Evolutionary conservation across 2,888 invertebrate species (phyloP), one percentile per base, ranked within the genome.

Genomic region (Drosophila demipolita): DNA sequence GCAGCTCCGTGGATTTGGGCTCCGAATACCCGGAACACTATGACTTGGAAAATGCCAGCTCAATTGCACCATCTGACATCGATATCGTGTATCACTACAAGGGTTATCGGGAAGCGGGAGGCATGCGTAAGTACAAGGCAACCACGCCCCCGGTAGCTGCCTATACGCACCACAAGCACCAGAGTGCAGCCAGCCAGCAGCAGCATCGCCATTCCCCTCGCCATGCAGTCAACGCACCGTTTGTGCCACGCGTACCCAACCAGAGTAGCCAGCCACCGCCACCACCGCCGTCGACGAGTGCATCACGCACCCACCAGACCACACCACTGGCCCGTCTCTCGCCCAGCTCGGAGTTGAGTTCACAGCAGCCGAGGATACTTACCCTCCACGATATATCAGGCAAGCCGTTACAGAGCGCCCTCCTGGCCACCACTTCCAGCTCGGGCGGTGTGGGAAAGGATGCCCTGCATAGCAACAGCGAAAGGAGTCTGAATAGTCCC

Each of bases 11-110:
- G 60, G 97, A 97, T 89, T 94, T 97, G 83, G 95, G 95, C 89
- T 96, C 96, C 11, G 97, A 97, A 91, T 94, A 96, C 73, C 97
- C 98, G 0, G 98, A 98, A 92, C 98, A 98, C 92, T 99, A 99
- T 91, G 99, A 99, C 92, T 94, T 99, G 73, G 99, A 99, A 94
- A 99, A 99, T 93, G 98, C 99, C 1, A 98, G 98, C 92, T 98
- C 98, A 0, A 99, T 99, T 82, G 99, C 99, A 0, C 99, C 99
- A 0, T 98, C 98, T 3, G 99, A 99, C 91, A 98, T 98, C 79
- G 99, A 99, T 91, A 97, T 99, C 75, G 98, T 98, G 15, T 98
- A 98, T 90, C 99, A 99, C 92, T 99, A 99, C 92, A 98, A 98
- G 94, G 98, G 97, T 15, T 98, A 97, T 92, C 94, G 98, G 33